phyloP scores from a whole-genome alignment of 2,888 invertebrate species.

The Malthinus flaveolus region DNA sequence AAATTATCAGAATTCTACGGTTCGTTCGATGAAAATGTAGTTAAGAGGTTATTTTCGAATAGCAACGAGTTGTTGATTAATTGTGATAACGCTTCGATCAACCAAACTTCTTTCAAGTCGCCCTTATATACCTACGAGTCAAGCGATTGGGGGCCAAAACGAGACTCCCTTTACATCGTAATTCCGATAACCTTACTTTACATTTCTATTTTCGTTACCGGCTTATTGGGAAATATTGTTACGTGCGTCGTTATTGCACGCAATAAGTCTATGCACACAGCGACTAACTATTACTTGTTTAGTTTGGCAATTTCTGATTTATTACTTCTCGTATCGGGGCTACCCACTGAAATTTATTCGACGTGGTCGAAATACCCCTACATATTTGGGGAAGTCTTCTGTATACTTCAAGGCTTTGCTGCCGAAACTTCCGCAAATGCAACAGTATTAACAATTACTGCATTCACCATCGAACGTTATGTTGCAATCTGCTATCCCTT shows the following conservation, averaged over 20 bases:
- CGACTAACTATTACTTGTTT: slow-evolving; percentile 82
- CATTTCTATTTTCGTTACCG: slow-evolving; percentile 69
- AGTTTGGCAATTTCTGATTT: slow-evolving; percentile 79
- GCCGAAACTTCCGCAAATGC: slow-evolving; percentile 87
- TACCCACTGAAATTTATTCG: slow-evolving; percentile 78
- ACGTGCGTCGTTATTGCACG: slow-evolving; percentile 78
- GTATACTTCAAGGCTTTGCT: slow-evolving; percentile 68
- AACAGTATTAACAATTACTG: slow-evolving; percentile 84
- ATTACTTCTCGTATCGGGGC: slow-evolving; percentile 71
- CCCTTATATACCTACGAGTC: slow-evolving; percentile 12
- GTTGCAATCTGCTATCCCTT: slow-evolving; percentile 88
- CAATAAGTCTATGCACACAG: slow-evolving; percentile 81
- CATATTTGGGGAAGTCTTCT: slow-evolving; percentile 76
- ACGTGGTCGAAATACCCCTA: slow-evolving; percentile 76
- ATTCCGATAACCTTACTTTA: slow-evolving; percentile 72
- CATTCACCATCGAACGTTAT: slow-evolving; percentile 87
- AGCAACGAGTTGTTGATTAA: slow-evolving; percentile 6
- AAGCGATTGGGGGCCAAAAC: slow-evolving; percentile 47
- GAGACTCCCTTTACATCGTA: slow-evolving; percentile 64
- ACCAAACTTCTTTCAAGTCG: slow-evolving; percentile 7
- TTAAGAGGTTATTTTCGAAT: slow-evolving; percentile 5
- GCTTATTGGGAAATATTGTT: slow-evolving; percentile 76
- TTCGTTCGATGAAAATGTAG: slow-evolving; percentile 5
- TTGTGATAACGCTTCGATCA: background rate
- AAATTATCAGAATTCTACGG: background rate